Base-by-base conservation (phyloP, 2,113 vertebrate species). In the Pachycephala philippinensis region DNA sequence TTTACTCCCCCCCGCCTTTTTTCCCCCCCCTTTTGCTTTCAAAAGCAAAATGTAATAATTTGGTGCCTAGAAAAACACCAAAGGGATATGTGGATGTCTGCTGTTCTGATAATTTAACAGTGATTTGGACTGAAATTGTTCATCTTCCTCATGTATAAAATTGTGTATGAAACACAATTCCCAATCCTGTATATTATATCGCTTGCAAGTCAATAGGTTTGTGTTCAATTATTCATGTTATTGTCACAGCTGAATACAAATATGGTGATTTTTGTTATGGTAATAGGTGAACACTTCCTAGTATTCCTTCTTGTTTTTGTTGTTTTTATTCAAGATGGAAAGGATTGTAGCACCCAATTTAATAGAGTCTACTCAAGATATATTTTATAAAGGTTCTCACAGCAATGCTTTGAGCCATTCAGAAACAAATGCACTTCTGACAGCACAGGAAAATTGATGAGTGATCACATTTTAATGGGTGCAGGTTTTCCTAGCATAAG, bases 1-100 rank as follows among this genome's bases (percentile, higher is more conserved):
- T n/a, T 4, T 1, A 2, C 27, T 24, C 3, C 13, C 4, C 2
- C 5, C 15, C 4, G 13, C 5, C 18, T 59, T 47, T 26, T 35
- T 12, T 10, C 3, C 1, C 15, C 24, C 24, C 15, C 24, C 24
- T 40, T 57, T 66, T 3, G 2, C 9, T 63, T 91, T 93, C 53
- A 44, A 68, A 88, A 65, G 28, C 7, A 72, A 78, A 68, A 64
- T 30, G 7, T 63, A 66, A 56, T 28, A 7, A 71, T 52, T 63
- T 47, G 23, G 2, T 79, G 17, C 20, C 19, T 89, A 35, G 19
- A 64, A 54, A 82, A 89, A 31, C 18, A 87, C 13, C 13, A 18
- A 56, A 75, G 40, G 15, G 9, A 45, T 71, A 3, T 33, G n/a
- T 11, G 49, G 14, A 76, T 63, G 16, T 64, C 81, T 66, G 17